Conservation (phyloP, 2,797 vertebrate genomes). For the Chaetophractus vellerosus region DNA sequence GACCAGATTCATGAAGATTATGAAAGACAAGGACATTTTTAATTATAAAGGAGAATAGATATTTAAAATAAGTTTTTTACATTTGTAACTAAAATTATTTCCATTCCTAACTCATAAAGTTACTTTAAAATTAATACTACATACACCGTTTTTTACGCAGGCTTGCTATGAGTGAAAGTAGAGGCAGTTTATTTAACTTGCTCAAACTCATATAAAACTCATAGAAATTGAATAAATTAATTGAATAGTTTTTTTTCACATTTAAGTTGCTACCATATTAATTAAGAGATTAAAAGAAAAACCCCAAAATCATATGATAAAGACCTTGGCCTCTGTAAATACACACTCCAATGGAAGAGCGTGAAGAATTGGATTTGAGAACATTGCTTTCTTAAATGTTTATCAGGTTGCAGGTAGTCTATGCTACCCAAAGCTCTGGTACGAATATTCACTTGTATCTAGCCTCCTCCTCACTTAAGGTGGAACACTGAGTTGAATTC, state of each 20-base stretch:
- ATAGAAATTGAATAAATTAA: background rate
- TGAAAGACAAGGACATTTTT: background rate
- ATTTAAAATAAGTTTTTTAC: slow-evolving; percentile 1
- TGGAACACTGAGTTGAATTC: background rate
- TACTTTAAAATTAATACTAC: background rate
- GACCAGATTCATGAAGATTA: slow-evolving; percentile 25
- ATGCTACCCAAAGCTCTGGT: background rate
- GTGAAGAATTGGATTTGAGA: background rate
- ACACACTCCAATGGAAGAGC: background rate
- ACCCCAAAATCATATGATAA: background rate
- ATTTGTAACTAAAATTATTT: background rate
- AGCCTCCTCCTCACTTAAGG: background rate
- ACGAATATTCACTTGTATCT: background rate
- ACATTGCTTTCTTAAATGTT: background rate
- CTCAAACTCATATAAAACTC: background rate
- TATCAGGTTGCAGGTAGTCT: background rate
- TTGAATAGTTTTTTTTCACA: background rate
- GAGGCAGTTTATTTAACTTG: background rate
- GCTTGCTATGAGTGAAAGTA: background rate
- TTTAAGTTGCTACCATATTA: background rate
- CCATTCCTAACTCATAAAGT: slow-evolving; percentile 30
- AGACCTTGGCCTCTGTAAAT: background rate
- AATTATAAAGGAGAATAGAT: slow-evolving; percentile 8
- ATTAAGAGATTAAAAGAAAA: background rate
- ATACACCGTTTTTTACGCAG: background rate